Base-by-base conservation (phyloP, 1,140 invertebrate species). In the Homarus americanus region DNA sequence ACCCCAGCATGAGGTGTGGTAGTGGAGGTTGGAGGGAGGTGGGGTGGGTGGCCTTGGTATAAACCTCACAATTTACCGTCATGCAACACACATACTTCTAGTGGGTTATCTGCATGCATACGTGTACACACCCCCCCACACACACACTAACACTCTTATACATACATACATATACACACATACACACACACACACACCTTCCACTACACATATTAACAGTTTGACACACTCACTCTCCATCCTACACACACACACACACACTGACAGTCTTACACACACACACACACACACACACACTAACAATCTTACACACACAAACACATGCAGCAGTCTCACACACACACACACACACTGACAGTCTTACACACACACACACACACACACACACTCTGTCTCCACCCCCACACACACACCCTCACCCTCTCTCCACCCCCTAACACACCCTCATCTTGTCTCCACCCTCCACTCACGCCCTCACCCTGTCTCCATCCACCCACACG, bases 171-270 rank as follows among this genome's bases (percentile, higher is more conserved):
- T 49, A 49, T 49, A 49, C 12, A 49, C n/a, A n/a, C 44, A 49
- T 15, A 78, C 38, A 78, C 38, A 78, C 38, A 78, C 38, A 78
- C 38, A 78, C 38, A 78, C 38, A 78, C 38, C n/a, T n/a, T n/a
- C n/a, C n/a, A n/a, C n/a, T n/a, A n/a, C n/a, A n/a, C n/a, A n/a
- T n/a, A n/a, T n/a, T n/a, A n/a, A n/a, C n/a, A n/a, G n/a, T n/a
- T n/a, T 2, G 32, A 82, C 49, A 82, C 49, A 82, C 36, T 10
- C 34, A 58, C 32, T 9, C 32, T 28, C 32, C 28, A 32, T n/a
- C 32, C 34, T 34, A 49, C 44, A 58, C n/a, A 49, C n/a, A 3
- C 32, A 58, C 53, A 58, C 53, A 58, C 53, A 58, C 20, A 4
- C 12, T 24, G 17, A 58, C 12, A 4, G 4, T 3, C 20, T 0